These are phyloP conservation scores for Blastomussa wellsi DNA, from an alignment of 92 coral and sea anemone species.

Conservation along the genomic window DNA sequence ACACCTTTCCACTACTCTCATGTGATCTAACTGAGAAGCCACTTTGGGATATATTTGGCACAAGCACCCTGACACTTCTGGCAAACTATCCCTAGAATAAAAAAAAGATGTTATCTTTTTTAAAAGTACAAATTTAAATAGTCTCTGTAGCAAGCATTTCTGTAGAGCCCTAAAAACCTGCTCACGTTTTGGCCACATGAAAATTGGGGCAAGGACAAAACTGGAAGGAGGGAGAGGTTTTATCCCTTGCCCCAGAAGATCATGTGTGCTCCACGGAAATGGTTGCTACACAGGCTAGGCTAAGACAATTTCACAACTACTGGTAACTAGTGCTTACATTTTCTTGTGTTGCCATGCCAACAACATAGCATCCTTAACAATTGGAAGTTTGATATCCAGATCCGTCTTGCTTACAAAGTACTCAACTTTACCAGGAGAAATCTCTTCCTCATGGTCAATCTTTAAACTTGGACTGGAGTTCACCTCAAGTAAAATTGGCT, in stretches of 20 bases:
- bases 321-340: constrained; percentile 38
- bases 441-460: constrained; percentile 84
- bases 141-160: no score
- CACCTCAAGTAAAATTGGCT: constrained; percentile 75
- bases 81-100: constrained; percentile 40
- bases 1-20: constrained; percentile 76
- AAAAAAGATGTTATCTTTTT: not conserved
- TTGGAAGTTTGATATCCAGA: constrained; percentile 81
- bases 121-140: not conserved
- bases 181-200: no score
- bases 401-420: constrained; percentile 80
- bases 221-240: no score
- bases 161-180: no score
- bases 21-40: constrained; percentile 61
- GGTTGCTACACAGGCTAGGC: no score
- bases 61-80: constrained; percentile 71
- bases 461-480: constrained; percentile 84
- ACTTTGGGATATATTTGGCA: constrained; percentile 76
- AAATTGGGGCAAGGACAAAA: no score
- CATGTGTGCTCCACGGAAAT: no score
- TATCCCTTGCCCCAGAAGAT: no score
- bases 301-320: no score
- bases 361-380: constrained; percentile 64
- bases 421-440: constrained; percentile 67
- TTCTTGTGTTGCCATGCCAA: constrained; percentile 61